These are phyloP conservation scores for Sylvilagus bachmani DNA, from an alignment of 2,113 vertebrate species.

Conservation along the genomic window DNA sequence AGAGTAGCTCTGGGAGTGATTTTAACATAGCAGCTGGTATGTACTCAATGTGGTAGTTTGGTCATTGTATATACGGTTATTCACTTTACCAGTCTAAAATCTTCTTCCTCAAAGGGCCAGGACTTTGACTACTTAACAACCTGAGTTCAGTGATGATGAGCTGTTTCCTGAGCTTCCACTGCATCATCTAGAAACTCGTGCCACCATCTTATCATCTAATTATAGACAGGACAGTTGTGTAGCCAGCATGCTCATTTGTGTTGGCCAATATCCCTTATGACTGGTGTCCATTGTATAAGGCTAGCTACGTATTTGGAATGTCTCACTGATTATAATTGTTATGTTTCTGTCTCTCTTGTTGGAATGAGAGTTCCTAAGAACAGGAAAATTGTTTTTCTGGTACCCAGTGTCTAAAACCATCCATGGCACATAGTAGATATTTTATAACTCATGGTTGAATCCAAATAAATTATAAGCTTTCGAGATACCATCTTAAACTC, in stretches of 20 bases:
- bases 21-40: background rate
- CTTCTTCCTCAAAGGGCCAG: background rate
- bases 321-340: background rate
- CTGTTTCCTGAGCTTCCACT: background rate
- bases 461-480: constrained; percentile 7
- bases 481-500: background rate
- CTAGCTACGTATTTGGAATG: background rate
- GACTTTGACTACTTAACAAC: background rate
- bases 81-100: background rate
- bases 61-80: constrained; percentile 15
- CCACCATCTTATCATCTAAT: background rate
- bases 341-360: background rate
- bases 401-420: background rate
- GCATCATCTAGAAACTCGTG: background rate
- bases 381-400: background rate
- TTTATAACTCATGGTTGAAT: background rate
- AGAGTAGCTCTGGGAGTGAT: constrained; percentile 14
- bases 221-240: background rate
- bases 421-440: background rate
- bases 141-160: background rate
- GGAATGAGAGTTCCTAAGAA: background rate
- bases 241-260: background rate
- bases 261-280: background rate
- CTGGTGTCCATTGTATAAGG: background rate
- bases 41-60: background rate